Percentiles rank a stretch among this genome's conserved stretches.
These are phyloP conservation scores for Lochmaea crataegi DNA, from an alignment of 2,888 invertebrate genomes.

Conservation along the genomic window DNA sequence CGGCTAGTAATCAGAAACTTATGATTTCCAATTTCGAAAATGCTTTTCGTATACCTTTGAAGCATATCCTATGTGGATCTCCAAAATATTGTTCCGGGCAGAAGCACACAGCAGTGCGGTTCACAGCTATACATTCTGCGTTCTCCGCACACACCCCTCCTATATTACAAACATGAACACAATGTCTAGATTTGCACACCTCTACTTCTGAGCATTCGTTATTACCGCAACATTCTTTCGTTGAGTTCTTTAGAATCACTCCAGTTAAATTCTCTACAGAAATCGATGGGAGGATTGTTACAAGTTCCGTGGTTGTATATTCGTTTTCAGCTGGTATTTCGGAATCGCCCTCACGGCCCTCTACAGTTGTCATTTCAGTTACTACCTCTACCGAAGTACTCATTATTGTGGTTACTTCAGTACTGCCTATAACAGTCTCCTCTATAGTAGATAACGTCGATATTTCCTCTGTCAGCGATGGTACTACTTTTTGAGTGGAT, in stretches of 20 bases:
- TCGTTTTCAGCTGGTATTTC: conserved; percentile 17
- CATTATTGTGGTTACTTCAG: neutral
- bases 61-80: conserved; percentile 71
- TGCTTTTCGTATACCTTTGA: conserved; percentile 68
- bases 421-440: neutral
- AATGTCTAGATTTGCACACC: conserved; percentile 73
- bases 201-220: conserved; percentile 73
- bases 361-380: neutral
- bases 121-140: conserved; percentile 72
- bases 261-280: conserved; percentile 63
- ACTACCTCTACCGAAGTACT: neutral
- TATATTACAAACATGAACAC: conserved; percentile 73
- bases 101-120: conserved; percentile 73
- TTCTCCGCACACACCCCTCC: conserved; percentile 70
- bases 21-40: conserved; percentile 11
- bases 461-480: conserved; percentile 2
- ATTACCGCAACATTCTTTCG: conserved; percentile 71
- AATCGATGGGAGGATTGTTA: conserved; percentile 33
- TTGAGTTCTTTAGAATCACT: conserved; percentile 51
- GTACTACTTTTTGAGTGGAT: conserved; percentile 26
- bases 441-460: neutral
- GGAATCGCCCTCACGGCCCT: conserved; percentile 5
- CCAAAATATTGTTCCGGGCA: conserved; percentile 70
- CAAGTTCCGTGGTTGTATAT: conserved; percentile 12
- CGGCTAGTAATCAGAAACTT: conserved; percentile 6